A percentile compares a stretch with the other conserved stretches of the same genome.
These are phyloP conservation scores for Apodemia hepburni DNA, from an alignment of 2,888 invertebrate species.

Conservation along the genomic window DNA sequence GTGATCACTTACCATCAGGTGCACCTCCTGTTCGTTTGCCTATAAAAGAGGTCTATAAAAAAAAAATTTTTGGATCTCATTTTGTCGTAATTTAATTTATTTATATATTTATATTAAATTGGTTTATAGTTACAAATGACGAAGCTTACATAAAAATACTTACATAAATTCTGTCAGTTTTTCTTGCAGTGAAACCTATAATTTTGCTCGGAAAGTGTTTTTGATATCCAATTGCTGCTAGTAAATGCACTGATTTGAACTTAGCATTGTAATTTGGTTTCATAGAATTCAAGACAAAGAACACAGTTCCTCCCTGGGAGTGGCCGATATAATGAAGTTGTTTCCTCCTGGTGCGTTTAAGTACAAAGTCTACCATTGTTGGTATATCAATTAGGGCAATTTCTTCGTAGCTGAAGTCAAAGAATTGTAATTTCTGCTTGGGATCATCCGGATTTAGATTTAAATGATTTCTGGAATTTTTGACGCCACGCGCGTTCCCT, in stretches of 20 bases:
- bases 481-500: slow-evolving; percentile 87
- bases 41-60: no score
- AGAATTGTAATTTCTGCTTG: slow-evolving; percentile 59
- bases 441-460: slow-evolving; percentile 6
- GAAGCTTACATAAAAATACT: no score
- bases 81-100: no score
- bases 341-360: slow-evolving; percentile 72
- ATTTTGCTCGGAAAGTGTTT: slow-evolving; percentile 42
- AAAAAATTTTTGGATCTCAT: no score
- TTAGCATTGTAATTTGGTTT: slow-evolving; percentile 82
- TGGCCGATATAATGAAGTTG: slow-evolving; percentile 88
- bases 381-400: slow-evolving; percentile 89
- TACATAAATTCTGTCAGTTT: slow-evolving; percentile 48
- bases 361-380: slow-evolving; percentile 85
- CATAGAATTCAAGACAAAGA: slow-evolving; percentile 82
- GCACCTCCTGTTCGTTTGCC: no score
- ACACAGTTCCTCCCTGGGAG: slow-evolving; percentile 83
- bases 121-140: no score
- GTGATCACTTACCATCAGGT: no score
- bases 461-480: slow-evolving; percentile 57
- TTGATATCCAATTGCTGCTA: slow-evolving; percentile 54
- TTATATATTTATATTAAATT: no score
- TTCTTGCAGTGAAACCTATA: slow-evolving; percentile 33
- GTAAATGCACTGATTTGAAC: slow-evolving; percentile 72
- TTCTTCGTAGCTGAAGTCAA: slow-evolving; percentile 89